Conservation (phyloP, 2,888 invertebrate species). For the Drosophila rubida region DNA sequence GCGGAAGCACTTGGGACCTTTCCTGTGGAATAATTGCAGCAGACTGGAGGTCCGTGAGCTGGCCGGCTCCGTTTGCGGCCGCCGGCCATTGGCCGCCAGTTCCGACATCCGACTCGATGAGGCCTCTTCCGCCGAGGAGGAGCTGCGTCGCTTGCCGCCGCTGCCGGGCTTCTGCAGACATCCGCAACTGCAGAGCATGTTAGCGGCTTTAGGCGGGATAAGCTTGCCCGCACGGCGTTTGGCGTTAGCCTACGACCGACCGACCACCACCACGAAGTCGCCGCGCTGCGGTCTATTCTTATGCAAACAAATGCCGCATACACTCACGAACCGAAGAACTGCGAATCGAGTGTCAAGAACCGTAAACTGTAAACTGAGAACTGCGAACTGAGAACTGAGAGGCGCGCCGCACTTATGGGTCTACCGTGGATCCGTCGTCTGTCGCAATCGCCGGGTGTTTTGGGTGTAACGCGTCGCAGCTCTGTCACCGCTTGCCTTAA, state of each 20-base stretch:
- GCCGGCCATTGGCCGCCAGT: conserved; percentile 66
- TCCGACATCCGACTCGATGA: conserved; percentile 85
- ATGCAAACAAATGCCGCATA: conserved; percentile 32
- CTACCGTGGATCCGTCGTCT: conserved; percentile 17
- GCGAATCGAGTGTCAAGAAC: neutral
- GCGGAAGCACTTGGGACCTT: conserved; percentile 88
- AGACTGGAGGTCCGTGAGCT: conserved; percentile 80
- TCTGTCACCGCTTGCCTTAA: too few species aligned
- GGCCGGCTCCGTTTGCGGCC: conserved; percentile 55
- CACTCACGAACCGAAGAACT: neutral
- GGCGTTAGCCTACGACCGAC: conserved; percentile 27
- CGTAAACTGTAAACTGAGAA: neutral
- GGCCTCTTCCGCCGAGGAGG: conserved; percentile 84
- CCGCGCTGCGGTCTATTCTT: conserved; percentile 15
- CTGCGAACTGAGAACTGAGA: neutral
- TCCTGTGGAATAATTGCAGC: conserved; percentile 85
- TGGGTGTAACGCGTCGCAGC: conserved; percentile 11
- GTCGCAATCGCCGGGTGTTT: neutral
- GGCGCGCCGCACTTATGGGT: conserved; percentile 37
- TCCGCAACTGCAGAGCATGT: conserved; percentile 84
- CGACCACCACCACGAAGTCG: neutral
- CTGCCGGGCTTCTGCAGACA: conserved; percentile 82
- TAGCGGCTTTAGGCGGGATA: conserved; percentile 25
- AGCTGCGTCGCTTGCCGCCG: conserved; percentile 83
- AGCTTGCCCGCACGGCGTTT: conserved; percentile 9